Percentiles rank a stretch among this genome's conserved stretches.
These are phyloP conservation scores for Arvicanthis niloticus DNA, from an alignment of 2,113 vertebrate species.

Conservation along the genomic window DNA sequence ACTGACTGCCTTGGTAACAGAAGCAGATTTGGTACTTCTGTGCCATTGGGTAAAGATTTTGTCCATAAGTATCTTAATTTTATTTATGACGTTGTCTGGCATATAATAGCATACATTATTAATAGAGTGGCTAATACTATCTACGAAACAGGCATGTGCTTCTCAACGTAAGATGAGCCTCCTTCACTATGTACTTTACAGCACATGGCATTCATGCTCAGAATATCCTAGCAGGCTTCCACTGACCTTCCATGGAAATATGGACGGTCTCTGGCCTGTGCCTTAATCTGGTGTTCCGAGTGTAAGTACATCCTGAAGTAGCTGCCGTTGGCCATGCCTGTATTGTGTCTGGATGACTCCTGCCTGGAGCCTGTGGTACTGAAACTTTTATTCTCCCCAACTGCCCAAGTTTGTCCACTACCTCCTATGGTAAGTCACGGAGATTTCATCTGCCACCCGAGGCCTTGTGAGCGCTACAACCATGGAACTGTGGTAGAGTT, in stretches of 20 bases:
- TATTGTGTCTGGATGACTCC: neutral
- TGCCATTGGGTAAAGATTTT: neutral
- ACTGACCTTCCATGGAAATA: rapidly evolving
- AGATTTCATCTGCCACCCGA: slow-evolving; percentile 92
- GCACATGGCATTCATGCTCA: neutral
- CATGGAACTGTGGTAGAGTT: slow-evolving; percentile 93
- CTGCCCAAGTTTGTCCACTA: slow-evolving; percentile 90
- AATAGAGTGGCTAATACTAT: neutral
- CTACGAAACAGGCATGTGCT: neutral
- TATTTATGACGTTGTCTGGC: slow-evolving; percentile 57
- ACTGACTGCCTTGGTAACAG: neutral
- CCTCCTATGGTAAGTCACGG: slow-evolving; percentile 92
- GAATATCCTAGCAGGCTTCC: neutral
- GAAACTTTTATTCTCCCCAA: slow-evolving; percentile 73
- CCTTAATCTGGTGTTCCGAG: rapidly evolving
- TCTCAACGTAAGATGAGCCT: neutral
- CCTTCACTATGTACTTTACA: neutral
- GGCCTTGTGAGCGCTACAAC: slow-evolving; percentile 92
- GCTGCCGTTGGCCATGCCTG: rapidly evolving
- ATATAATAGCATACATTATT: slow-evolving; percentile 10
- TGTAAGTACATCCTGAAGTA: neutral
- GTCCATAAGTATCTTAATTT: slow-evolving; percentile 31
- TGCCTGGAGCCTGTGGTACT: neutral
- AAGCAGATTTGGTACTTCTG: neutral
- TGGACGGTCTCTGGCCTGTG: rapidly evolving